A percentile compares a stretch with the other conserved stretches of the same genome.
Evolutionary conservation across 2,888 invertebrate genomes (phyloP).

Genomic region (Tachina fera): DNA sequence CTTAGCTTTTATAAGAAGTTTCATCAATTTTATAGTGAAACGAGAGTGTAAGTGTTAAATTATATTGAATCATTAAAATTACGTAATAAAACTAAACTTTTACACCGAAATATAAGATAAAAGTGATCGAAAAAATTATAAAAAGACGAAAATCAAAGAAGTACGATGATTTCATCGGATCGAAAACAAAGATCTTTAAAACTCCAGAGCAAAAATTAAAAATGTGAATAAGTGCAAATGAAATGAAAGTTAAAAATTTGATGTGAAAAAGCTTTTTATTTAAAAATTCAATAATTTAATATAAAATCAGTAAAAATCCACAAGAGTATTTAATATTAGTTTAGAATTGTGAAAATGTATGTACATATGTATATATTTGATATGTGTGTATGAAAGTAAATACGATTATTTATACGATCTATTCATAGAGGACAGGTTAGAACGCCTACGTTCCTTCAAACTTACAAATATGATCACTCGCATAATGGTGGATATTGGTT

Average conservation of each 20-base stretch:
- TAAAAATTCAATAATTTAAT: slow-evolving; percentile 12
- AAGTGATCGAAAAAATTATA: slow-evolving; percentile 14
- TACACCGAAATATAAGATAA: slow-evolving; percentile 57
- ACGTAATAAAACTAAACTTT: slow-evolving; percentile 76
- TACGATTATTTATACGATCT: background rate
- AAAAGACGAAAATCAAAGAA: slow-evolving; percentile 23
- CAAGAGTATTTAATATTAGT: too few species aligned
- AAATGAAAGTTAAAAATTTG: slow-evolving; percentile 1
- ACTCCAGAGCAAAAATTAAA: slow-evolving; percentile 1
- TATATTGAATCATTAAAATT: slow-evolving; percentile 75
- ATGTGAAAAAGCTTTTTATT: background rate
- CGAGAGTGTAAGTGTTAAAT: slow-evolving; percentile 76
- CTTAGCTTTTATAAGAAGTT: slow-evolving; percentile 72
- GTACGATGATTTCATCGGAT: slow-evolving; percentile 60
- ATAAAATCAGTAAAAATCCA: background rate
- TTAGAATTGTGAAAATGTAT: background rate
- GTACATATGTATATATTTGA: slow-evolving; percentile 30
- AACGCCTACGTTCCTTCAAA: slow-evolving; percentile 70
- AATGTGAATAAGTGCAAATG: slow-evolving; percentile 11
- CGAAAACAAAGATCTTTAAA: slow-evolving; percentile 56
- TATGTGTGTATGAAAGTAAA: background rate
- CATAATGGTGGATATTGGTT: slow-evolving; percentile 34
- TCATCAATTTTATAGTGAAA: slow-evolving; percentile 62
- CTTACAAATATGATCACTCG: slow-evolving; percentile 44
- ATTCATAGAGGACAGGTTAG: slow-evolving; percentile 68